Percentiles rank a stretch among this genome's conserved stretches.
phyloP scores from a whole-genome alignment of 2,113 vertebrate species.

The Setophaga kirtlandii region DNA sequence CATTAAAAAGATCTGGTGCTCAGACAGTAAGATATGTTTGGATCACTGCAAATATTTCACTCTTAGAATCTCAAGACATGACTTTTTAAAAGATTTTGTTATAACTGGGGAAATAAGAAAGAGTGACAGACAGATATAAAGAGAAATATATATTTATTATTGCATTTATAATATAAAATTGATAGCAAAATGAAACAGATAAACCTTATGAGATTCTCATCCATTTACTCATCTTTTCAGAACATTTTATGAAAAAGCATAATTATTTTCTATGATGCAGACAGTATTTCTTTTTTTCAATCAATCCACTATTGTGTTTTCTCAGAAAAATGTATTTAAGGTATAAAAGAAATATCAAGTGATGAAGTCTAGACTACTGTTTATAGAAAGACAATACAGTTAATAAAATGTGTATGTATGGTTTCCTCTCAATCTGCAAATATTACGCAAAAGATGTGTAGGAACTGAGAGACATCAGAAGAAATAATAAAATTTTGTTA shows the following conservation, averaged over 20 bases:
- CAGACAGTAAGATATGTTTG: background rate
- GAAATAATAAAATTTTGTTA: background rate
- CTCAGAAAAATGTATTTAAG: background rate
- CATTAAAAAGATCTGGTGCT: background rate
- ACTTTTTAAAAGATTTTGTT: background rate
- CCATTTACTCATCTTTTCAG: background rate
- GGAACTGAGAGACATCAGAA: background rate
- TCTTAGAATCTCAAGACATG: background rate
- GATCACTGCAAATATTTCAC: background rate
- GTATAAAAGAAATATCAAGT: background rate
- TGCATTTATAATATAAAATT: background rate
- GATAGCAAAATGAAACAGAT: background rate
- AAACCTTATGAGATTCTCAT: background rate
- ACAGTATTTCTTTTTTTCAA: background rate
- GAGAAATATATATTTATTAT: background rate
- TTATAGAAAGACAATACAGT: background rate
- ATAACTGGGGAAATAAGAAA: background rate
- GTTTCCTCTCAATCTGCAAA: background rate
- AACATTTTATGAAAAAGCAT: background rate
- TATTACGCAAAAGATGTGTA: background rate
- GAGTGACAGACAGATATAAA: background rate
- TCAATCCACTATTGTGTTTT: background rate
- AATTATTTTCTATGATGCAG: background rate
- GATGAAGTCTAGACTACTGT: background rate
- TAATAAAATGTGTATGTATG: background rate